A percentile compares a stretch with the other conserved stretches of the same genome.
Evolutionary conservation across 2,888 invertebrate species (phyloP).

Genomic region (Leptura quadrifasciata): DNA sequence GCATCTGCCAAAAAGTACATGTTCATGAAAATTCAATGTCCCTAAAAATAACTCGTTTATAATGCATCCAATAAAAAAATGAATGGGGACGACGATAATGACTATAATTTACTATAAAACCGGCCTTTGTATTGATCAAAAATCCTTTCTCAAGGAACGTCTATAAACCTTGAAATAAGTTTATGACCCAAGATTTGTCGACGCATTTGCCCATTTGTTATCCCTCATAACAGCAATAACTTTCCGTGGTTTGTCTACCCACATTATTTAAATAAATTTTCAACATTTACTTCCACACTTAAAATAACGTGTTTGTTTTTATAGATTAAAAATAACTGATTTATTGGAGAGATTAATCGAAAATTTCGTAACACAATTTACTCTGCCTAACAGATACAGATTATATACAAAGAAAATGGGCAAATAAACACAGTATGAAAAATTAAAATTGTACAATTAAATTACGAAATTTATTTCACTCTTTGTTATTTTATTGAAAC

Average conservation of each 20-base stretch:
- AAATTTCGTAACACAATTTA: slow-evolving; percentile 20
- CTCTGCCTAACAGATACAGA: slow-evolving; percentile 14
- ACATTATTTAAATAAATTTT: slow-evolving; percentile 5
- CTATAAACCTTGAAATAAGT: background rate
- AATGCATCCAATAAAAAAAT: too few relatives aligned
- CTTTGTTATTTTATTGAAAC: background rate
- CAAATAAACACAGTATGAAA: slow-evolving; percentile 24
- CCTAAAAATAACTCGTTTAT: too few relatives aligned
- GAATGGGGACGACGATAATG: too few relatives aligned
- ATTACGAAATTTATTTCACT: background rate
- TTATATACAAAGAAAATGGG: slow-evolving; percentile 18
- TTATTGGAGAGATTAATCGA: slow-evolving; percentile 14
- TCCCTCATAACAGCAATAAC: background rate
- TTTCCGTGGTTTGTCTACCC: background rate
- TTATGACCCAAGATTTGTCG: background rate
- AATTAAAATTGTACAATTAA: slow-evolving; percentile 11
- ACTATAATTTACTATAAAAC: too few relatives aligned
- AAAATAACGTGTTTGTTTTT: slow-evolving; percentile 21
- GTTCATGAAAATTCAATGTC: too few relatives aligned
- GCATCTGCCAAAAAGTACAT: too few relatives aligned
- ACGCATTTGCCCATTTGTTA: slow-evolving; percentile 1
- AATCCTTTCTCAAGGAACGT: background rate
- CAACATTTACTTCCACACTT: slow-evolving; percentile 12
- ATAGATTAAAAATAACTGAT: slow-evolving; percentile 21
- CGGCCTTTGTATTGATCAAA: too few relatives aligned